phyloP scores from a whole-genome alignment of 2,888 invertebrate species.

The Mythimna loreyi region DNA sequence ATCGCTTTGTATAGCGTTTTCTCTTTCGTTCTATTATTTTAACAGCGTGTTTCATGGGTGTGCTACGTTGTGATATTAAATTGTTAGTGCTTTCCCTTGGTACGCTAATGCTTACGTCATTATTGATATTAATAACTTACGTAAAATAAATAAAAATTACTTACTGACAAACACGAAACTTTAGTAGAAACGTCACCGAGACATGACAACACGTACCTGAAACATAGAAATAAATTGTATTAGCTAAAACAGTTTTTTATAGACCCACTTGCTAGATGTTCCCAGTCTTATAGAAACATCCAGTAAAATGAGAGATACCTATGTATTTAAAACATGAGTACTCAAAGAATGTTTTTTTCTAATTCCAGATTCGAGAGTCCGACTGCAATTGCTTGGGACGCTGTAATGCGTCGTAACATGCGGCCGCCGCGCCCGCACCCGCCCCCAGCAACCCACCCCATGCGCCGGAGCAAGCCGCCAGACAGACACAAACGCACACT shows the following conservation, averaged over 20 bases:
- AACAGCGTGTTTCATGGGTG: conserved; percentile 54
- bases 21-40: conserved; percentile 63
- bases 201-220: conserved; percentile 42
- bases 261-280: background rate
- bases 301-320: background rate
- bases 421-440: conserved; percentile 69
- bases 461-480: conserved; percentile 86
- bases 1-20: conserved; percentile 60
- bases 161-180: conserved; percentile 14
- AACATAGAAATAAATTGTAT: conserved; percentile 36
- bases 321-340: background rate
- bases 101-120: conserved; percentile 48
- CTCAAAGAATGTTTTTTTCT: conserved; percentile 34
- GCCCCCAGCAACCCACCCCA: conserved; percentile 68
- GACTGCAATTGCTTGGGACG: conserved; percentile 57
- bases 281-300: background rate
- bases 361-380: conserved; percentile 75
- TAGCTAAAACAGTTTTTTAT: background rate
- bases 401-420: conserved; percentile 84
- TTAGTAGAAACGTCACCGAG: background rate
- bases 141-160: conserved; percentile 25
- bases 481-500: conserved; percentile 74
- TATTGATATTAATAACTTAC: conserved; percentile 9
- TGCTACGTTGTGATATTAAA: conserved; percentile 47
- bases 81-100: conserved; percentile 60